phyloP scores from a whole-genome alignment of 2,888 invertebrate species.

The Acrocera orbiculus region DNA sequence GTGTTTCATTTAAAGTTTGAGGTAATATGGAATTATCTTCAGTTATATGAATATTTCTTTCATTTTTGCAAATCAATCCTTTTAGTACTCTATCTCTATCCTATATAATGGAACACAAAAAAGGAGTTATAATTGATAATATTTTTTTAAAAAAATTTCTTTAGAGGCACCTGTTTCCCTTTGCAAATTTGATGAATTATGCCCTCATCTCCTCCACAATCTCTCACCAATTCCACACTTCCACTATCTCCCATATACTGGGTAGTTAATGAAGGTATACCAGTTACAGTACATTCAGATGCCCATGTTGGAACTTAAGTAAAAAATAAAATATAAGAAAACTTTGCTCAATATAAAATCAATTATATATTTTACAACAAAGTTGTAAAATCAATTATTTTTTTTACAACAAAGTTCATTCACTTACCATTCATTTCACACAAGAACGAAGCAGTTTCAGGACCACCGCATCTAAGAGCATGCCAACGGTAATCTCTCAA shows the following conservation, averaged over 20 bases:
- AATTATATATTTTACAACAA: no score
- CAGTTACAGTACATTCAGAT: conserved; percentile 53
- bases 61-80: conserved; percentile 9
- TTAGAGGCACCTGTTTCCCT: conserved; percentile 45
- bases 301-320: conserved; percentile 56
- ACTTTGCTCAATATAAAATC: no score
- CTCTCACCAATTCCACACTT: conserved; percentile 54
- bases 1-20: conserved; percentile 25
- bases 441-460: conserved; percentile 59
- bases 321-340: no score
- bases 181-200: conserved; percentile 55
- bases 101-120: conserved; percentile 1
- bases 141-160: conserved; percentile 4
- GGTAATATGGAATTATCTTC: conserved; percentile 16
- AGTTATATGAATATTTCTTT: background rate
- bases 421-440: conserved; percentile 58
- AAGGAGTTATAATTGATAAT: background rate
- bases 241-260: conserved; percentile 61
- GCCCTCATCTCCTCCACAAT: conserved; percentile 51
- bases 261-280: conserved; percentile 53
- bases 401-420: background rate
- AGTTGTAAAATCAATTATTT: no score
- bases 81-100: conserved; percentile 9
- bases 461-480: conserved; percentile 54
- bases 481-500: conserved; percentile 63